A percentile compares a stretch with the other conserved stretches of the same genome.
phyloP scores from a whole-genome alignment of 2,888 invertebrate species.

The Drosophila suboccidentalis region DNA sequence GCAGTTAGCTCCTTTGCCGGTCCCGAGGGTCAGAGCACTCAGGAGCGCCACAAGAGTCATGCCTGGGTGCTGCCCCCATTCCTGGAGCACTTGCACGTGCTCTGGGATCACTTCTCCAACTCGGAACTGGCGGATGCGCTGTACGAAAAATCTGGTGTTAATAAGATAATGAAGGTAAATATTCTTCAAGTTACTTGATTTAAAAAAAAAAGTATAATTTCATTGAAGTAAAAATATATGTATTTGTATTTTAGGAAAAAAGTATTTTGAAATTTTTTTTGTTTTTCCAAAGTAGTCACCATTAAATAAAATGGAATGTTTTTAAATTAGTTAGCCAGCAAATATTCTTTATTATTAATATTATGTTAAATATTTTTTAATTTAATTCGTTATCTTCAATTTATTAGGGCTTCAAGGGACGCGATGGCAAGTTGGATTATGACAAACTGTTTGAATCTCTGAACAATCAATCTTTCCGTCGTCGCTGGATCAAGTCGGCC shows the following conservation, averaged over 20 bases:
- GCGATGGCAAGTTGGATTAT: constrained; percentile 90
- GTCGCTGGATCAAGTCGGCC: constrained; percentile 92
- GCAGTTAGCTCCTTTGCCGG: constrained; percentile 88
- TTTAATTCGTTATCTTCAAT: not conserved
- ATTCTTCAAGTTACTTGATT: not conserved
- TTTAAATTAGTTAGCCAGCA: too few species aligned
- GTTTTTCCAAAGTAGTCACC: too few species aligned
- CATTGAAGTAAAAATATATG: too few species aligned
- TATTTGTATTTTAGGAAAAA: too few species aligned
- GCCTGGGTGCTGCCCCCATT: constrained; percentile 91
- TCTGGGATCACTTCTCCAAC: constrained; percentile 92
- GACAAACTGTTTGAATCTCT: constrained; percentile 91
- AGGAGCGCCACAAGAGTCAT: constrained; percentile 89
- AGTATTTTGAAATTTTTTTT: too few species aligned
- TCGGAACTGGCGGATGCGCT: constrained; percentile 91
- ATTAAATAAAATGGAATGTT: too few species aligned
- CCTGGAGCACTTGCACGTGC: constrained; percentile 89
- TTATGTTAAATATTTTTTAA: not conserved
- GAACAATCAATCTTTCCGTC: constrained; percentile 92
- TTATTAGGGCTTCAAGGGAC: constrained; percentile 88
- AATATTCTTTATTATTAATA: not conserved
- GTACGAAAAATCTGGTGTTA: constrained; percentile 91
- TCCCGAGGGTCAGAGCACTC: constrained; percentile 88
- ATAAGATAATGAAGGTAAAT: constrained; percentile 88
- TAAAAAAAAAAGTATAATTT: too few species aligned